phyloP scores from a whole-genome alignment of 2,888 invertebrate genomes.

The Troglohyphantes excavatus region DNA sequence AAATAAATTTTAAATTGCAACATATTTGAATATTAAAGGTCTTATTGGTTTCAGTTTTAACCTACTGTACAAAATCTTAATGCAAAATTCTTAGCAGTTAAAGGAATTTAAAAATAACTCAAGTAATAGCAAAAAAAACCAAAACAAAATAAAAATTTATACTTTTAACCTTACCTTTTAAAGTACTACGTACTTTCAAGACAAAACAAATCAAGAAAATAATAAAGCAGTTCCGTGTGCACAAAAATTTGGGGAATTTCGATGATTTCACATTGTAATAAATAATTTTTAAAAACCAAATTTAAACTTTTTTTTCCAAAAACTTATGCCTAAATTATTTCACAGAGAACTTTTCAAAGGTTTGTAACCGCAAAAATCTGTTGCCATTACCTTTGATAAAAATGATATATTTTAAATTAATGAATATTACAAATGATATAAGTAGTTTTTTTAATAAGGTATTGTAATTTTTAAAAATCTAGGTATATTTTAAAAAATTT shows the following conservation, averaged over 20 bases:
- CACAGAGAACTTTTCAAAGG: conserved; percentile 51
- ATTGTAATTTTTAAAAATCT: no score
- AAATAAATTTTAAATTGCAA: no score
- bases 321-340: conserved; percentile 45
- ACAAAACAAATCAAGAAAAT: background rate
- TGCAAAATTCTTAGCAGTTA: no score
- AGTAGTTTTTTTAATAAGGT: no score
- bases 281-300: background rate
- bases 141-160: background rate
- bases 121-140: background rate
- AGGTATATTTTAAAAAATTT: no score
- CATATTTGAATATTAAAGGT: no score
- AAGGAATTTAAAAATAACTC: no score
- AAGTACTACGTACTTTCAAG: conserved; percentile 4
- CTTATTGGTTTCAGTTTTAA: no score
- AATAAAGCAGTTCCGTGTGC: background rate
- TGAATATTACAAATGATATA: no score
- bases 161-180: conserved; percentile 8
- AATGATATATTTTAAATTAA: no score
- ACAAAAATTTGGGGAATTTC: background rate
- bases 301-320: conserved; percentile 2
- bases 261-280: background rate
- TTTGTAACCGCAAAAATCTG: background rate
- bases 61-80: no score
- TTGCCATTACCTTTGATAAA: background rate